Conservation (phyloP, 1,140 invertebrate genomes). For the Ostrea denselamellosa region DNA sequence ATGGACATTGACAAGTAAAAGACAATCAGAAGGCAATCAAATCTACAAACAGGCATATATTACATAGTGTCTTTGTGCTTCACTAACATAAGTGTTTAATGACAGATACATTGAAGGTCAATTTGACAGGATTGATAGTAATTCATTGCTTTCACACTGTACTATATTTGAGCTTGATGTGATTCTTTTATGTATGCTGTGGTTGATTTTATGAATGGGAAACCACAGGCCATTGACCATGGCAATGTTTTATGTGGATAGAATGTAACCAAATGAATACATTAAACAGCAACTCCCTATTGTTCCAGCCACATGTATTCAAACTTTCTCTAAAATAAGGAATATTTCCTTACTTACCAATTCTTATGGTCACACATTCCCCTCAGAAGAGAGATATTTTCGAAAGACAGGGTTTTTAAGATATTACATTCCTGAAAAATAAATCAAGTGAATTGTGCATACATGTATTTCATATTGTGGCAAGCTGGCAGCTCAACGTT, state of each 20-base stretch:
- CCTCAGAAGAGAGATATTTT: too few relatives aligned
- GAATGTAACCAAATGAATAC: too few relatives aligned
- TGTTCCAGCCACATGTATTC: too few relatives aligned
- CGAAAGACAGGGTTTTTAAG: too few relatives aligned
- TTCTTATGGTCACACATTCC: too few relatives aligned
- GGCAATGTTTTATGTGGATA: not conserved
- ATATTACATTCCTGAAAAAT: too few relatives aligned
- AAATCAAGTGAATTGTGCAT: too few relatives aligned
- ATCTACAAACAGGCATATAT: not conserved
- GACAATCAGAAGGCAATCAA: not conserved
- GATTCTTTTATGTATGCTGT: not conserved
- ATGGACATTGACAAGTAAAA: constrained; percentile 8
- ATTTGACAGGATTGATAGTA: not conserved
- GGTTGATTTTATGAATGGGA: not conserved
- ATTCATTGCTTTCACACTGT: not conserved
- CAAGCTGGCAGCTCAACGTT: too few relatives aligned
- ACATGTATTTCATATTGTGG: too few relatives aligned
- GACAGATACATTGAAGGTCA: not conserved
- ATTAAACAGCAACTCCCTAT: too few relatives aligned
- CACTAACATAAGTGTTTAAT: not conserved
- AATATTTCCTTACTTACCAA: too few relatives aligned
- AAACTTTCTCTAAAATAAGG: too few relatives aligned
- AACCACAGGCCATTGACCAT: not conserved
- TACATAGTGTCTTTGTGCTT: not conserved
- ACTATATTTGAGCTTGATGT: not conserved